phyloP scores from a whole-genome alignment of 2,113 vertebrate genomes.

The Limanda limanda region DNA sequence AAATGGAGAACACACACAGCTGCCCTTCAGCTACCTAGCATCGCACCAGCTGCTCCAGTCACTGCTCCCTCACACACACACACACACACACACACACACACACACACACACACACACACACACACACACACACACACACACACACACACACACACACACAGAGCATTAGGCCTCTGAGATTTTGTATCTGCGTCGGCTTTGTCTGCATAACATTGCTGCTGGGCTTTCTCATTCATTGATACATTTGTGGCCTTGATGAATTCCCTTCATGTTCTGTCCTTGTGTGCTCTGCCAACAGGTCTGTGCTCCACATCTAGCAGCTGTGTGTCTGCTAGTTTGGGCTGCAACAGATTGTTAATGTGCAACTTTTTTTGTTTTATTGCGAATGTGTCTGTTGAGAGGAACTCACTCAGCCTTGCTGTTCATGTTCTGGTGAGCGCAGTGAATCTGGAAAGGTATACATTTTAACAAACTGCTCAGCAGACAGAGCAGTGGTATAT shows the following conservation, averaged over 20 bases:
- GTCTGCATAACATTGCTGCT: constrained; percentile 57
- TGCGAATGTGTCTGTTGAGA: not conserved
- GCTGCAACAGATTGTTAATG: constrained; percentile 52
- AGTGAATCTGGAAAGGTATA: not conserved
- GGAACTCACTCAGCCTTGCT: not conserved
- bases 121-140: constrained; percentile 30
- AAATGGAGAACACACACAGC: constrained; percentile 71
- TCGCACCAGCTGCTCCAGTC: constrained; percentile 76
- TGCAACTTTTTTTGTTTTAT: constrained; percentile 50
- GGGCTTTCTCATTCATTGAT: constrained; percentile 57
- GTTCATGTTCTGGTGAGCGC: not conserved
- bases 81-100: constrained; percentile 36
- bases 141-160: constrained; percentile 30
- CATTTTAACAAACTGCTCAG: not conserved
- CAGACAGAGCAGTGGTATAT: not conserved
- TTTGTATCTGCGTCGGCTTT: constrained; percentile 54
- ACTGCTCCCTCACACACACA: constrained; percentile 44
- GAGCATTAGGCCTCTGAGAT: constrained; percentile 46
- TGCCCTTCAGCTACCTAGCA: constrained; percentile 72
- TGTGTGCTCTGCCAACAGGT: constrained; percentile 31
- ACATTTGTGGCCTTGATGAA: constrained; percentile 58
- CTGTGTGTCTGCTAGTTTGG: constrained; percentile 24
- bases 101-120: constrained; percentile 29
- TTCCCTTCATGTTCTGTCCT: constrained; percentile 34
- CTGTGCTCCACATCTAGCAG: constrained; percentile 35